phyloP scores from a whole-genome alignment of 2,113 vertebrate species.

The Leptobrachium ailaonicum region DNA sequence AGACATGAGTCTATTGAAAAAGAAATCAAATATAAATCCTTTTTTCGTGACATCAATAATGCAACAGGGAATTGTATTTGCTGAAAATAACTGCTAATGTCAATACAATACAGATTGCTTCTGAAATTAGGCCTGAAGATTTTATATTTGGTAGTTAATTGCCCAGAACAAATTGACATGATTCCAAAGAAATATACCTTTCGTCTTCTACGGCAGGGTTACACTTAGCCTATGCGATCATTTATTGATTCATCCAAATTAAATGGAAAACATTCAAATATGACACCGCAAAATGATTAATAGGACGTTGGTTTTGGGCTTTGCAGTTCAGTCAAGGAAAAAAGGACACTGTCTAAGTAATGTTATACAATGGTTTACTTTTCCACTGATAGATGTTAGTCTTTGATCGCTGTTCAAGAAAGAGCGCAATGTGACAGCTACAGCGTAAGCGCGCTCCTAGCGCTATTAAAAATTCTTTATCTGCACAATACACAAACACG shows the following conservation, averaged over 20 bases:
- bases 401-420: constrained; percentile 6
- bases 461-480: neutral
- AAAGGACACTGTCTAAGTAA: neutral
- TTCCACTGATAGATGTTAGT: constrained; percentile 33
- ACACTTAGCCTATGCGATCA: constrained; percentile 31
- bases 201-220: constrained; percentile 20
- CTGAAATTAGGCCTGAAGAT: constrained; percentile 61
- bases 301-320: constrained; percentile 19
- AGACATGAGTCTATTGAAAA: neutral
- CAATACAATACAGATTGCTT: constrained; percentile 62
- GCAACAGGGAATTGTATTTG: constrained; percentile 60
- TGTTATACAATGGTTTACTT: constrained; percentile 5
- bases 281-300: constrained; percentile 26
- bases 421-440: constrained; percentile 9
- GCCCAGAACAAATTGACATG: constrained; percentile 43
- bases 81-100: constrained; percentile 59
- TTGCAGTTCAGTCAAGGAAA: constrained; percentile 9
- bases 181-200: constrained; percentile 27
- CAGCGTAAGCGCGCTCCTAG: neutral
- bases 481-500: neutral
- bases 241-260: constrained; percentile 41
- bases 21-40: neutral
- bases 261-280: constrained; percentile 28
- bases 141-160: constrained; percentile 58
- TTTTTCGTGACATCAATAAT: constrained; percentile 63